These are phyloP conservation scores for Helarctos malayanus DNA, from an alignment of 2,797 vertebrate genomes.

Conservation along the genomic window DNA sequence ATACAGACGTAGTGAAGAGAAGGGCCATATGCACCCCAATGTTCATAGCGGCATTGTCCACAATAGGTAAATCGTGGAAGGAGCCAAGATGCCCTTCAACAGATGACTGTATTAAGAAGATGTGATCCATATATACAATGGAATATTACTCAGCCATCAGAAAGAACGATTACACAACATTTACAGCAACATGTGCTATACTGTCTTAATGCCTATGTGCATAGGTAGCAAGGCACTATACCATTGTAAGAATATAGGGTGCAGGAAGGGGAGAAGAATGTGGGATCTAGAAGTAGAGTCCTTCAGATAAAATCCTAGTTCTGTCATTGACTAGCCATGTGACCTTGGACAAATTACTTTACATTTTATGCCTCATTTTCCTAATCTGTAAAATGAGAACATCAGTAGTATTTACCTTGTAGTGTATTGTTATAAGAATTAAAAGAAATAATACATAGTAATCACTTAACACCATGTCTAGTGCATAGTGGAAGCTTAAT, in stretches of 20 bases:
- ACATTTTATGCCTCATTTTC: constrained; percentile 19
- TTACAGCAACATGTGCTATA: not conserved
- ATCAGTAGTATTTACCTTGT: not conserved
- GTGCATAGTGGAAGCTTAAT: constrained; percentile 15
- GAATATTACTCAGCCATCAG: too few relatives aligned
- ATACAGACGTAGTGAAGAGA: too few relatives aligned
- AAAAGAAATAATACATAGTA: not conserved
- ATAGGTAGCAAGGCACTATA: not conserved
- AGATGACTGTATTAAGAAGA: too few relatives aligned
- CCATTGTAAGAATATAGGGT: not conserved
- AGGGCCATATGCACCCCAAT: too few relatives aligned
- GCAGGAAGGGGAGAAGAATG: not conserved
- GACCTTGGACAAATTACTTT: not conserved
- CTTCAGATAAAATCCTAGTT: constrained; percentile 20
- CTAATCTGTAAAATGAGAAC: constrained; percentile 31
- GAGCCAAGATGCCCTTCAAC: too few relatives aligned
- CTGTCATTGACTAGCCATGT: constrained; percentile 14
- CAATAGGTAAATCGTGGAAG: too few relatives aligned
- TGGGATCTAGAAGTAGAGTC: not conserved
- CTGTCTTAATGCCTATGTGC: not conserved
- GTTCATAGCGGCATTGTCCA: too few relatives aligned
- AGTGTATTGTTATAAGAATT: not conserved
- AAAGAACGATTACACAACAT: too few relatives aligned
- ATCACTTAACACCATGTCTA: not conserved
- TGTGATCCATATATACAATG: too few relatives aligned